Conservation (phyloP, 2,797 vertebrate species). For the Dipus sagitta region DNA sequence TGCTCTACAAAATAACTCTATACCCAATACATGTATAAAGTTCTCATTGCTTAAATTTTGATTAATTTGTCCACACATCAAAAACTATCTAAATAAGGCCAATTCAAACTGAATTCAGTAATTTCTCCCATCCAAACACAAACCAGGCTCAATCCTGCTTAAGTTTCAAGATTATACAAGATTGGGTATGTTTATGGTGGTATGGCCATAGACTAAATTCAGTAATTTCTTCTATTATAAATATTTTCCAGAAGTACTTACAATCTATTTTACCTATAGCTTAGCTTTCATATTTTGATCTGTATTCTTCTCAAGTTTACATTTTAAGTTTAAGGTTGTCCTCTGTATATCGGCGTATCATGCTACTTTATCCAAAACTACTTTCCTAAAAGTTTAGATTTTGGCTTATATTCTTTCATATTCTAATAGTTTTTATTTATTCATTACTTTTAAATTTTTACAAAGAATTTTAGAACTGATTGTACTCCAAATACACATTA, state of each 20-base stretch:
- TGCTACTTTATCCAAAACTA: background rate
- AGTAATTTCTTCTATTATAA: background rate
- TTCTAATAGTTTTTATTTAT: background rate
- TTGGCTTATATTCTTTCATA: background rate
- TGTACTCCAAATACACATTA: background rate
- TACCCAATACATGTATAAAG: background rate
- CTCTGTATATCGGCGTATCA: background rate
- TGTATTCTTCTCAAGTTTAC: background rate
- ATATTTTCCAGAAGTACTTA: conserved; percentile 15
- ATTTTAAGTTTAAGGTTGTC: background rate
- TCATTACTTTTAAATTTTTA: conserved; percentile 56
- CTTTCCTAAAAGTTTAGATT: background rate
- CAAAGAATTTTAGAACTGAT: background rate
- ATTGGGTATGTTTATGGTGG: no score
- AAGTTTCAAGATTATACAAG: no score
- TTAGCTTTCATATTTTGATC: conserved; percentile 18
- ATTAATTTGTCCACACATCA: background rate
- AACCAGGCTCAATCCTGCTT: no score
- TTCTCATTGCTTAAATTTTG: background rate
- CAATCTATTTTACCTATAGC: background rate
- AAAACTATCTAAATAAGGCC: background rate
- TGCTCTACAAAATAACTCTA: background rate
- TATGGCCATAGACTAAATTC: background rate
- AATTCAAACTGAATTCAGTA: background rate
- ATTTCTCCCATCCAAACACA: background rate